These are phyloP conservation scores for Tillus elongatus DNA, from an alignment of 2,888 invertebrate species.

Conservation along the genomic window DNA sequence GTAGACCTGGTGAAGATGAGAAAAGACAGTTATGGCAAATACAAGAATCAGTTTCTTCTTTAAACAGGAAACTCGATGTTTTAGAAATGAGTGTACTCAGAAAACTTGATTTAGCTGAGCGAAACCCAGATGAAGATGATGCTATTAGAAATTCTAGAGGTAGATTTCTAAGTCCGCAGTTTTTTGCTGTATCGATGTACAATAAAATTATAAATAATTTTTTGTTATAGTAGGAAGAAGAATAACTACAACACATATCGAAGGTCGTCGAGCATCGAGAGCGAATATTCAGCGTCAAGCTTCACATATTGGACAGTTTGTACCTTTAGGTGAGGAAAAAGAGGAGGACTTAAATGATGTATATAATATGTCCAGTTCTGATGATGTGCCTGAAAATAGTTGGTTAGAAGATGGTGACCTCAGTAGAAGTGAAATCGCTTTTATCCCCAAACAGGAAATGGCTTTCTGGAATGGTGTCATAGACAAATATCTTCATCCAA, in stretches of 20 bases:
- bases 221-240: too few species aligned
- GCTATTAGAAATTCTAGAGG: constrained; percentile 6
- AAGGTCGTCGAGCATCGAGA: neutral
- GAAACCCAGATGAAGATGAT: constrained; percentile 12
- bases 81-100: constrained; percentile 36
- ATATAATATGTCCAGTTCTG: constrained; percentile 55
- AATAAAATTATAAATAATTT: constrained; percentile 1
- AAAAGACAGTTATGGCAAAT: constrained; percentile 38
- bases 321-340: neutral
- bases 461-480: constrained; percentile 72
- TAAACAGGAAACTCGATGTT: constrained; percentile 40
- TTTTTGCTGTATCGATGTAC: constrained; percentile 7
- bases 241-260: neutral
- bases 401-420: constrained; percentile 66
- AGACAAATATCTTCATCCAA: constrained; percentile 64
- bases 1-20: too few species aligned
- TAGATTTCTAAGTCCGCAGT: constrained; percentile 13
- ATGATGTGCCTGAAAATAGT: constrained; percentile 28
- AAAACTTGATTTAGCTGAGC: neutral
- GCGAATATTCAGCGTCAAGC: neutral
- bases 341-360: constrained; percentile 11
- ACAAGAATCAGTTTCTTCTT: constrained; percentile 36
- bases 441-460: constrained; percentile 56
- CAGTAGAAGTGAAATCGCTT: constrained; percentile 55
- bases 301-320: neutral